Evolutionary conservation across 2,797 vertebrate genomes (phyloP).

Genomic region (Pangasius djambal): DNA sequence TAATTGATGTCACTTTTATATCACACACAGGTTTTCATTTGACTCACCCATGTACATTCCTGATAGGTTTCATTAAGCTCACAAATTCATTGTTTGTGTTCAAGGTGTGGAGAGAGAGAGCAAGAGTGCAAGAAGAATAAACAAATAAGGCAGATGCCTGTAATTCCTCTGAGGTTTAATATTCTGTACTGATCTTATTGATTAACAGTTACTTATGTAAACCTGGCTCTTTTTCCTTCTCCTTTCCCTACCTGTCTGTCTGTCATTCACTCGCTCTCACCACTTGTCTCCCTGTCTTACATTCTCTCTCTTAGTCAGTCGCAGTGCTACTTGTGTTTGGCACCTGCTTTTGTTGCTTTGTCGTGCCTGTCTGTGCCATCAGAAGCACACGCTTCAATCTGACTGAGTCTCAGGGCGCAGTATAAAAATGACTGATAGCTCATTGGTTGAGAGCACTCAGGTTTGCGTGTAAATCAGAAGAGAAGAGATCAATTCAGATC

Average conservation of each 20-base stretch:
- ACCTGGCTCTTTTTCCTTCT: background rate
- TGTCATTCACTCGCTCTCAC: constrained; percentile 26
- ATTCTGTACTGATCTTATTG: constrained; percentile 14
- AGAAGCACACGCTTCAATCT: constrained; percentile 39
- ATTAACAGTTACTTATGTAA: background rate
- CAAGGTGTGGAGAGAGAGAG: background rate
- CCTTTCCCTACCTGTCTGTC: background rate
- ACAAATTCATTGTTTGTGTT: background rate
- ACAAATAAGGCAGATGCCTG: background rate
- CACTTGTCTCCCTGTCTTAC: constrained; percentile 12
- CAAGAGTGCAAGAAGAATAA: too few relatives aligned
- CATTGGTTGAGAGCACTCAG: constrained; percentile 13
- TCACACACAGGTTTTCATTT: background rate
- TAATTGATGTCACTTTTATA: background rate
- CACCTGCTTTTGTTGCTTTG: constrained; percentile 46
- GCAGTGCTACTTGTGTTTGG: constrained; percentile 39
- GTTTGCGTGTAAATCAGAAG: constrained; percentile 31
- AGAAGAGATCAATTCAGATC: background rate
- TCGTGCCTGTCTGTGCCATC: constrained; percentile 40
- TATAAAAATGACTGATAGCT: constrained; percentile 30
- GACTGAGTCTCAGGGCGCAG: constrained; percentile 51
- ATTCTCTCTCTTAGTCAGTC: constrained; percentile 7
- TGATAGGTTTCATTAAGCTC: constrained; percentile 14
- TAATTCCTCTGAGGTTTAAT: constrained; percentile 22
- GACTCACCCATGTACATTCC: background rate